Evolutionary conservation across 2,797 vertebrate species (phyloP).

Genomic region (Ceryle rudis): DNA sequence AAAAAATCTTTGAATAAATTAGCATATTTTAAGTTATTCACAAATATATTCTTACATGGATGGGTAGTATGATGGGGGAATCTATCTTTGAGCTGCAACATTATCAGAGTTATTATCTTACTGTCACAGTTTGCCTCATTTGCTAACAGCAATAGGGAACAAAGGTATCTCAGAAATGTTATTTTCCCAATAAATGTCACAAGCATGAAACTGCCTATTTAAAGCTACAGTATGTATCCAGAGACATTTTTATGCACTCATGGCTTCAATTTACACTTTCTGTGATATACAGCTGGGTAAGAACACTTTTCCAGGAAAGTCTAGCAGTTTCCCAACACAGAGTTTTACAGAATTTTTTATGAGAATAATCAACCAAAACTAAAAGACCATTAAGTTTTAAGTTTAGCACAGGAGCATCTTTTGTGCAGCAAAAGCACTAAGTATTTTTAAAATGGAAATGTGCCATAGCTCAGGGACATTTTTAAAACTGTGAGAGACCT

Average conservation of each 20-base stretch:
- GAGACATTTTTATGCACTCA: background rate
- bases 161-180: background rate
- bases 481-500: slow-evolving; percentile 21
- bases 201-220: background rate
- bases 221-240: background rate
- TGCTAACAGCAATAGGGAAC: background rate
- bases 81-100: background rate
- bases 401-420: background rate
- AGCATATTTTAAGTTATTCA: background rate
- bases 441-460: slow-evolving; percentile 12
- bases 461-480: background rate
- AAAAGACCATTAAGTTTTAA: background rate
- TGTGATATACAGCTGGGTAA: background rate
- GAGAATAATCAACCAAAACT: background rate
- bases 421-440: background rate
- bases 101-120: background rate
- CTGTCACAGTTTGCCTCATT: background rate
- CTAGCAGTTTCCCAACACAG: background rate
- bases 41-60: background rate
- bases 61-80: background rate
- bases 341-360: background rate
- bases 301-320: background rate
- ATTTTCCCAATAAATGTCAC: background rate
- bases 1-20: background rate
- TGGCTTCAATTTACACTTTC: background rate